Evolutionary conservation across 2,797 vertebrate genomes (phyloP), one percentile per base, ranked within the genome.

Genomic region (Aselliscus stoliczkanus): DNA sequence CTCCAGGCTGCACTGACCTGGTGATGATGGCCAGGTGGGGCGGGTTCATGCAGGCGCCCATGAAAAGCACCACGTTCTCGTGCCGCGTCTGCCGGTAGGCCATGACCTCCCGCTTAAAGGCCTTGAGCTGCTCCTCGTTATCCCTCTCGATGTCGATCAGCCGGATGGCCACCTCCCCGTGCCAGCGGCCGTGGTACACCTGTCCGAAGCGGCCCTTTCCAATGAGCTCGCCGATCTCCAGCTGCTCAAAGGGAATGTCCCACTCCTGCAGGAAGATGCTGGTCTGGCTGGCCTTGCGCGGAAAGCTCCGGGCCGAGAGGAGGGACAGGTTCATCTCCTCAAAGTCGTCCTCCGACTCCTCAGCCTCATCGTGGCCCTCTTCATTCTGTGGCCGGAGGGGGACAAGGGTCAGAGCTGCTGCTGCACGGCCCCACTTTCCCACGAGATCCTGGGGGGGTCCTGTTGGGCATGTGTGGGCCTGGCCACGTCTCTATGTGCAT

Each of bases 181-280:
- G 99, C 99, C 99, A 99, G 97, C 99, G 99, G 1, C 99, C 99
- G 0, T 99, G 99, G 97, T 99, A 99, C 82, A 99, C 99, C 96
- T 99, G 99, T 94, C 99, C 99, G 0, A 99, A 99, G 96, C 99
- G 99, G 0, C 99, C 99, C 96, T 99, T 99, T 5, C 99, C 99
- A 0, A 99, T 99, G 98, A 99, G 99, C 98, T 99, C 99, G 0
- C 99, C 99, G 0, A 99, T 98, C 98, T 99, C 99, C 80, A 99
- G 98, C 98, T 99, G 99, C 98, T 99, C 99, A 0, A 99, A 99
- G 12, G 99, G 99, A 98, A 99, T 99, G 99, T 99, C 99, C 99
- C 99, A 99, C 98, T 99, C 99, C 98, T 99, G 99, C 84, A 99
- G 99, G 98, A 99, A 99, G 98, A 99, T 99, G 98, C 99, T 99